phyloP scores from a whole-genome alignment of 2,113 vertebrate genomes.

The Nannobrachium achirus region DNA sequence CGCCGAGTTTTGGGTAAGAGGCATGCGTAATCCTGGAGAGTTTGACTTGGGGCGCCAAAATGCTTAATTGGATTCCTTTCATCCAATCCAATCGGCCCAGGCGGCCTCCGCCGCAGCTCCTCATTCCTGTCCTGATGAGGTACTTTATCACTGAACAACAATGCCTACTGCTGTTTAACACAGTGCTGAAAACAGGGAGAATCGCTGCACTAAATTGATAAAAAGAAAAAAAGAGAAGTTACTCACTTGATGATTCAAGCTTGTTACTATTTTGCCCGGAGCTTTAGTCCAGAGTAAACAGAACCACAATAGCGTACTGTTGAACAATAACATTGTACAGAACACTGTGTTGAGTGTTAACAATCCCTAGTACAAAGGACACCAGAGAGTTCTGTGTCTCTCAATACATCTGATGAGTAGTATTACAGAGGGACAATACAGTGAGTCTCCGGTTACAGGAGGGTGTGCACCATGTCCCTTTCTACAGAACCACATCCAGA shows the following conservation, averaged over 20 bases:
- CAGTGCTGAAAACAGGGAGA: constrained; percentile 24
- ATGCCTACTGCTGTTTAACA: constrained; percentile 23
- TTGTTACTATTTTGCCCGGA: constrained; percentile 1
- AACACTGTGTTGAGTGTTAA: background rate
- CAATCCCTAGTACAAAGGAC: background rate
- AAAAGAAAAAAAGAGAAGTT: constrained; percentile 39
- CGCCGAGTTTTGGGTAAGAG: constrained; percentile 57
- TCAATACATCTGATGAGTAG: constrained; percentile 4
- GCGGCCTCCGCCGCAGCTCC: constrained; percentile 48
- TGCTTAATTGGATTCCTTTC: constrained; percentile 75
- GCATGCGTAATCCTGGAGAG: constrained; percentile 68
- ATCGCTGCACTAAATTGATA: constrained; percentile 16
- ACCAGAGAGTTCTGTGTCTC: constrained; percentile 5
- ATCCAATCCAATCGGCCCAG: constrained; percentile 71
- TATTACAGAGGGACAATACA: constrained; percentile 36
- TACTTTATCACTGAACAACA: constrained; percentile 13
- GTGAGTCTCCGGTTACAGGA: constrained; percentile 32
- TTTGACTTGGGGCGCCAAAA: constrained; percentile 59
- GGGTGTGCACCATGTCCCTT: constrained; percentile 28
- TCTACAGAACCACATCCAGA: constrained; percentile 16
- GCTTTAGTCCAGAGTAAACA: constrained; percentile 2
- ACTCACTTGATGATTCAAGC: constrained; percentile 13
- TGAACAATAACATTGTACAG: background rate
- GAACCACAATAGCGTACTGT: background rate
- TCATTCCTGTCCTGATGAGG: constrained; percentile 45